Evolutionary conservation across 2,888 invertebrate genomes (phyloP).

Genomic region (Drosophila maculinotata): DNA sequence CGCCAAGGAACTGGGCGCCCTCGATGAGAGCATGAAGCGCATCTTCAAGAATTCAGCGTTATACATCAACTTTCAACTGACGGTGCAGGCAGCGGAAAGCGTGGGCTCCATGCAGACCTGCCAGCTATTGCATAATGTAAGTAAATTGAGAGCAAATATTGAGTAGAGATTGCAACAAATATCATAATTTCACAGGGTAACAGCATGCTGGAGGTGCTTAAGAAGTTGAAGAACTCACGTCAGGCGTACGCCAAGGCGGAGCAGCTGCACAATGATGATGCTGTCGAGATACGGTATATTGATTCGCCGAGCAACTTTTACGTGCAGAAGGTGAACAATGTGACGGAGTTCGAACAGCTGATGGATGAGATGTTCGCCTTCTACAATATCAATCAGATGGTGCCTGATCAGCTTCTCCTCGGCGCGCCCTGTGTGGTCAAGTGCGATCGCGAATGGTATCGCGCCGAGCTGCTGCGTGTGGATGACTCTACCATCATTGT

Average conservation of each 20-base stretch:
- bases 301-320: conserved; percentile 90
- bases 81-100: conserved; percentile 89
- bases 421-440: conserved; percentile 92
- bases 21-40: conserved; percentile 88
- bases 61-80: conserved; percentile 88
- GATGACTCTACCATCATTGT: conserved; percentile 88
- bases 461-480: conserved; percentile 91
- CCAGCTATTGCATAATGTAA: conserved; percentile 85
- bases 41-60: conserved; percentile 90
- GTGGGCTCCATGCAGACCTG: conserved; percentile 91
- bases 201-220: conserved; percentile 79
- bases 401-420: conserved; percentile 85
- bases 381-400: conserved; percentile 86
- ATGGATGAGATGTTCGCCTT: conserved; percentile 89
- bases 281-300: conserved; percentile 84
- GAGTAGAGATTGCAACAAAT: no score
- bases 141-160: no score
- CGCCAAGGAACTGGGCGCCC: conserved; percentile 87
- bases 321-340: conserved; percentile 89
- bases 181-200: conserved; percentile 62
- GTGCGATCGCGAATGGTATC: conserved; percentile 94
- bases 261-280: conserved; percentile 76
- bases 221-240: conserved; percentile 77
- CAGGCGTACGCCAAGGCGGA: conserved; percentile 80
- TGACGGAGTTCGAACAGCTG: conserved; percentile 87